Evolutionary conservation across 2,888 invertebrate genomes (phyloP), one percentile per base, ranked within the genome.

Genomic region (Dolichopus griseipennis): DNA sequence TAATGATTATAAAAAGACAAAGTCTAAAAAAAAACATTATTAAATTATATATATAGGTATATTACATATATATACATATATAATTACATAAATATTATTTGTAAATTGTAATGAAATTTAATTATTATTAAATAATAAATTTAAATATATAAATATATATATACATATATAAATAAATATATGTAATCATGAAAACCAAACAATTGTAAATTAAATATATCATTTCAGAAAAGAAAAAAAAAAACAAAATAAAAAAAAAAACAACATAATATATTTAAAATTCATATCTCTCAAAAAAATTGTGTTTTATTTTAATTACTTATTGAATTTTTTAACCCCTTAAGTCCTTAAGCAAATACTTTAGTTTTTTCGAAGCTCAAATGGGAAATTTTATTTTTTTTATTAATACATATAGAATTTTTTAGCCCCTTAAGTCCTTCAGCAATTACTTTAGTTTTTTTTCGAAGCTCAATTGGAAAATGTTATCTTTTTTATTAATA

Each of bases 71-170:
- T 27, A 27, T 27, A 27, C 5, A 27, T 12, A 37, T 10, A 52
- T 18, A 52, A 18, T n/a, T 52, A 52, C 2, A 6, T 52, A 52
- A 12, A 12, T 12, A 6, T 52, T 52, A 52, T 15, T 52, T 52
- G 52, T 52, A 52, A 52, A 52, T 52, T 52, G 52, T 52, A 52
- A 52, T 52, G 52, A 52, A 52, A 52, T 52, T 52, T 52, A 52
- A 52, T 52, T 18, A 37, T 37, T 52, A 52, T 52, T 52, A 18
- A 12, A 52, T 52, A 52, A 52, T 52, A 9, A 52, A 18, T 52
- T 52, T 52, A 52, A 52, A 18, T 52, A 52, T 52, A n/a, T n/a
- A n/a, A n/a, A 10, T 37, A 37, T 37, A 37, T 37, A n/a, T 37
- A 37, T 37, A n/a, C n/a, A n/a, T n/a, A n/a, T n/a, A n/a, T n/a